Conservation (phyloP, 2,113 vertebrate species). For the Rhynchomys soricoides region DNA sequence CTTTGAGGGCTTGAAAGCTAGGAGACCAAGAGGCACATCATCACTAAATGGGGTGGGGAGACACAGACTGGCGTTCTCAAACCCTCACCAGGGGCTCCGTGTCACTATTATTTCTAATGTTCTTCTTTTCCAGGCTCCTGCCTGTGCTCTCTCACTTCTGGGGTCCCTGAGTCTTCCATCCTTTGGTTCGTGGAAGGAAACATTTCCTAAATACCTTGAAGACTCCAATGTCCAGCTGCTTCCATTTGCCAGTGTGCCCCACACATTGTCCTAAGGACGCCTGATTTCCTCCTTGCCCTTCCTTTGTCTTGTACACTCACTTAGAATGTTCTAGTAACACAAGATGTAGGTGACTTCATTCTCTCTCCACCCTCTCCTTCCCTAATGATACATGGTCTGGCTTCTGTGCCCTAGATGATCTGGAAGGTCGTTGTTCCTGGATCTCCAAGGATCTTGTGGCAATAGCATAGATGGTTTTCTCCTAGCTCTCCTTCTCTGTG, state of each 20-base stretch:
- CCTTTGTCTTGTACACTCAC: not conserved
- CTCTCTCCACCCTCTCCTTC: not conserved
- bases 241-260: not conserved
- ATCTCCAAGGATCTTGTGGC: not conserved
- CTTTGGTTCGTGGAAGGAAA: not conserved
- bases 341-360: not conserved
- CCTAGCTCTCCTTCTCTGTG: slow-evolving; percentile 6
- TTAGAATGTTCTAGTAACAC: not conserved
- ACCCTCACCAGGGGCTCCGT: not conserved
- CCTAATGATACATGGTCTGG: not conserved
- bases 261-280: not conserved
- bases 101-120: not conserved
- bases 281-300: not conserved
- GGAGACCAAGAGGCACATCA: not conserved
- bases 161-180: not conserved
- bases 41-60: not conserved
- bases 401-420: not conserved
- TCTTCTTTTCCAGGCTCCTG: not conserved
- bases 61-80: not conserved
- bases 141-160: not conserved
- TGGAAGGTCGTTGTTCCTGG: not conserved
- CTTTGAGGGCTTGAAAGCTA: not conserved
- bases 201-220: not conserved
- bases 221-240: not conserved
- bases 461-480: not conserved